Base-by-base conservation (phyloP, 35 echinoderm and acorn worm species). In the Diadema setosum region DNA sequence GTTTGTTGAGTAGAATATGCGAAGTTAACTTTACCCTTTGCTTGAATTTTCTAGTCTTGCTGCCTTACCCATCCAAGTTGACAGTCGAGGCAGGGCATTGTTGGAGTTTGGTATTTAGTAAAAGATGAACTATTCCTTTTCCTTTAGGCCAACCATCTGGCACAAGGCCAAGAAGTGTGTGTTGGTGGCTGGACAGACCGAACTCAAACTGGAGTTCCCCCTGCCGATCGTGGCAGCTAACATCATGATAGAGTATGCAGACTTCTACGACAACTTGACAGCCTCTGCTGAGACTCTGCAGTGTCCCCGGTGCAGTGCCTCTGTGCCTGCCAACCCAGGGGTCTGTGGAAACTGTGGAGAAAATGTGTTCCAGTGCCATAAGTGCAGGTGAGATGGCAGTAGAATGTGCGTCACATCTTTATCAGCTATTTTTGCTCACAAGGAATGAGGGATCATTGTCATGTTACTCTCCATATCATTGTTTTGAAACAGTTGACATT, bases 331-430 rank as follows among this genome's bases (percentile, higher is more conserved):
- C 25, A 94, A 99, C 65, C 96, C 96, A 17, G 96, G 96, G 8
- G 96, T 99, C 33, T 99, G 96, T 58, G 92, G 92, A 18, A 99
- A 99, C 86, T 99, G 96, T 69, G 92, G 92, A 24, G 96, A 99
- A 65, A 99, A 99, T 57, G 96, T 99, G 17, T 99, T 99, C 93
- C 96, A 99, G 65, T 99, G 96, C 52, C 96, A 99, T 87, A 99
- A 99, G 82, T 99, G 96, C 93, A 94, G 96, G 96, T 90, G 45
- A 84, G 85, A 41, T 43, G 5, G n/a, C n/a, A n/a, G n/a, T n/a
- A n/a, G n/a, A n/a, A n/a, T n/a, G n/a, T n/a, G n/a, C n/a, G n/a
- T n/a, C n/a, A n/a, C n/a, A n/a, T n/a, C n/a, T n/a, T n/a, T n/a
- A n/a, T n/a, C n/a, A n/a, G n/a, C n/a, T n/a, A n/a, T n/a, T n/a